A percentile compares a stretch with the other conserved stretches of the same genome.
These are phyloP conservation scores for Elmis aenea DNA, from an alignment of 2,888 invertebrate genomes.

Conservation along the genomic window DNA sequence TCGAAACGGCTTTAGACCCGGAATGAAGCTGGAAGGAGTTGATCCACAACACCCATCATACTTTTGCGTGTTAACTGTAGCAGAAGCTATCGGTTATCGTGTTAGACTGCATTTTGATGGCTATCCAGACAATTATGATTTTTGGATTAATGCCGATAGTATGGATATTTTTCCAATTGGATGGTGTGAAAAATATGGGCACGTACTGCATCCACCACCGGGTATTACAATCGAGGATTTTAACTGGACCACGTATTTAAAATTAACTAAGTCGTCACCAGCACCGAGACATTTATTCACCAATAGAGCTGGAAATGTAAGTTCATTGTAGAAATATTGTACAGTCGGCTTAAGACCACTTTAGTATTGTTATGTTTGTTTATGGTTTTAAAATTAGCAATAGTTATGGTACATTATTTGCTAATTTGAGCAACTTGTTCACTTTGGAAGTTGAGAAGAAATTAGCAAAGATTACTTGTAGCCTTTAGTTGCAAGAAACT, in stretches of 20 bases:
- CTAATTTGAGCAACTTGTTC: too few species aligned
- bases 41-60: constrained; percentile 88
- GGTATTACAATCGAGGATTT: constrained; percentile 60
- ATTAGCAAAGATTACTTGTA: too few species aligned
- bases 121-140: constrained; percentile 82
- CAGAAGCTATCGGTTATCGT: constrained; percentile 77
- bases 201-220: constrained; percentile 73
- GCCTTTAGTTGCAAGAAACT: too few species aligned
- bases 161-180: constrained; percentile 86
- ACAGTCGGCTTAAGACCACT: too few species aligned
- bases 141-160: constrained; percentile 92
- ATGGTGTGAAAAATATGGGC: constrained; percentile 86
- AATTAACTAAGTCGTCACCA: constrained; percentile 65
- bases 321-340: too few species aligned
- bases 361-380: constrained; percentile 7
- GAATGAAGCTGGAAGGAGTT: constrained; percentile 89
- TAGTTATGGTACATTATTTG: too few species aligned
- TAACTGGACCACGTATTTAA: constrained; percentile 80
- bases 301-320: constrained; percentile 61
- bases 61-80: constrained; percentile 83
- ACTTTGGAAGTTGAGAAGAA: too few species aligned
- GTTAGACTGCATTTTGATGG: constrained; percentile 89
- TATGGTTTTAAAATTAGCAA: too few species aligned
- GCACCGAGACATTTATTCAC: constrained; percentile 76
- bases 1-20: constrained; percentile 73